phyloP scores from a whole-genome alignment of 2,113 vertebrate genomes.

The Scopus umbretta region DNA sequence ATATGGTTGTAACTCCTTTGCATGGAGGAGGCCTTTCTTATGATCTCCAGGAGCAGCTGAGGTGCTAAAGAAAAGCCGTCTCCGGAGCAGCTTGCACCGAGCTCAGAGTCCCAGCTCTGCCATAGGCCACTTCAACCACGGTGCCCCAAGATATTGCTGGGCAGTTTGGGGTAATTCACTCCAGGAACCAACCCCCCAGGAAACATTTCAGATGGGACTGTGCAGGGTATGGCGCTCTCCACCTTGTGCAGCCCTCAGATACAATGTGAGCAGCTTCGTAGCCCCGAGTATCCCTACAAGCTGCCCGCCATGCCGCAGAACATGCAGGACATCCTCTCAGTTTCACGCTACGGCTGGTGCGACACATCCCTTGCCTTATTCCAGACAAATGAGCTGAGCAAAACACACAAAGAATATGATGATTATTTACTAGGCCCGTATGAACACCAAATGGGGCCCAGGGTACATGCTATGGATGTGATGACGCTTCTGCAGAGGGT shows the following conservation, averaged over 20 bases:
- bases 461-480: too few relatives aligned
- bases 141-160: not conserved
- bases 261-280: not conserved
- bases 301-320: too few relatives aligned
- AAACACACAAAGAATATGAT: not conserved
- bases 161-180: not conserved
- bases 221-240: not conserved
- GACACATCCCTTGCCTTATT: not conserved
- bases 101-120: not conserved
- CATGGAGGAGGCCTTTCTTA: not conserved
- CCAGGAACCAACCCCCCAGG: not conserved
- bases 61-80: not conserved
- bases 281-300: not conserved
- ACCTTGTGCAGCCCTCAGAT: not conserved
- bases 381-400: not conserved
- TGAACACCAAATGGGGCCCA: not conserved
- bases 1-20: not conserved
- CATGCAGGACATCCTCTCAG: not conserved
- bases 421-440: not conserved
- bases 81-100: not conserved
- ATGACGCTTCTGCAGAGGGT: not conserved
- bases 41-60: not conserved
- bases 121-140: rapidly evolving
- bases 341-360: rapidly evolving
- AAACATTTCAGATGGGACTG: not conserved